phyloP scores from a whole-genome alignment of 2,888 invertebrate genomes.

The Eretmocerus hayati region DNA sequence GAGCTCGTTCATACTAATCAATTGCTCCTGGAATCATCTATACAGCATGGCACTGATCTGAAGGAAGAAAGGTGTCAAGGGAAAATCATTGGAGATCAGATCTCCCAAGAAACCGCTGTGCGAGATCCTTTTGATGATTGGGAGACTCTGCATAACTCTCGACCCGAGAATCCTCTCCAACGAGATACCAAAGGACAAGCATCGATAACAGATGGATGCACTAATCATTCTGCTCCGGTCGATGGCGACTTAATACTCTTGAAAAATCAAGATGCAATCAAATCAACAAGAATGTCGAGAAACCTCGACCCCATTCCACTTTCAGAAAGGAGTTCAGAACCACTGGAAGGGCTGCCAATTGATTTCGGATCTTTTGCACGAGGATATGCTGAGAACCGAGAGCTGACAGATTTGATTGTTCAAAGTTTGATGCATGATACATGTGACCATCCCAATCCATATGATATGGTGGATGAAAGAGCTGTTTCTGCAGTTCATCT shows the following conservation, averaged over 20 bases:
- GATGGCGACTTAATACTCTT: constrained; percentile 42
- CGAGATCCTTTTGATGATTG: constrained; percentile 56
- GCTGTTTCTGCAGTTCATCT: too few species aligned
- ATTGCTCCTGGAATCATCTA: constrained; percentile 63
- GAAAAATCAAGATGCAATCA: constrained; percentile 38
- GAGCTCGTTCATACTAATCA: too few species aligned
- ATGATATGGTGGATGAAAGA: constrained; percentile 45
- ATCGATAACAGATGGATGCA: constrained; percentile 57
- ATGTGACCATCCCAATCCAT: too few species aligned
- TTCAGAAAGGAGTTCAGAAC: constrained; percentile 50
- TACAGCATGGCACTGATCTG: constrained; percentile 49
- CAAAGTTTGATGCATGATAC: constrained; percentile 50
- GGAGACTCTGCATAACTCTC: constrained; percentile 67
- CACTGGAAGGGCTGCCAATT: constrained; percentile 48
- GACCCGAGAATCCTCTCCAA: constrained; percentile 52
- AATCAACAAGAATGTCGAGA: constrained; percentile 38
- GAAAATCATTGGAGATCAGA: constrained; percentile 61
- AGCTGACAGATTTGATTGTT: constrained; percentile 48
- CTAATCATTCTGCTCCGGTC: constrained; percentile 46
- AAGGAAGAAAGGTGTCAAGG: constrained; percentile 58
- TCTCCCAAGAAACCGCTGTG: constrained; percentile 63
- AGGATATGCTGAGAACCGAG: constrained; percentile 50
- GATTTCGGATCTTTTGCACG: constrained; percentile 56
- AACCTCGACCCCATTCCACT: constrained; percentile 61
- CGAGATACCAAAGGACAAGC: constrained; percentile 53